These are phyloP conservation scores for Prorops nasuta DNA, from an alignment of 1,140 invertebrate genomes.

Conservation along the genomic window DNA sequence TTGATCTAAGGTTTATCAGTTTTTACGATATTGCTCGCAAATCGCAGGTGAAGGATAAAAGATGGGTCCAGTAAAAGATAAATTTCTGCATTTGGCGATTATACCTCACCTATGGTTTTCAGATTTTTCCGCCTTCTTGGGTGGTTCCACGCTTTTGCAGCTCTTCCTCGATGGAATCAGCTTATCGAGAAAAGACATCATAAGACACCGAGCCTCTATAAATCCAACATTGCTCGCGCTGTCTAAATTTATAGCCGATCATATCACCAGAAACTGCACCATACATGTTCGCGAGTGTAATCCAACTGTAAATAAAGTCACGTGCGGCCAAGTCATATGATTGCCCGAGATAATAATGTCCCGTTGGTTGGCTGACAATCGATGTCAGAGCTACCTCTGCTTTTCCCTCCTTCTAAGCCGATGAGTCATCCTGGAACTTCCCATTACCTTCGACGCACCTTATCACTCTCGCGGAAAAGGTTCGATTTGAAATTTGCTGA, in stretches of 20 bases:
- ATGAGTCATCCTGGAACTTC: too few species aligned
- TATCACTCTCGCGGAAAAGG: too few species aligned
- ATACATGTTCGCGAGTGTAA: slow-evolving; percentile 39
- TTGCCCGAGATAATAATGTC: slow-evolving; percentile 40
- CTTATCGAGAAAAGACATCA: slow-evolving; percentile 58
- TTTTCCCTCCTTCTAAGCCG: neutral
- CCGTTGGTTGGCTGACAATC: slow-evolving; percentile 35
- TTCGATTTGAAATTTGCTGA: too few species aligned
- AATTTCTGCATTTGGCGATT: too few species aligned
- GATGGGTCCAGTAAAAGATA: too few species aligned
- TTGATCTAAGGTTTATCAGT: too few species aligned
- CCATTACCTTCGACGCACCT: too few species aligned
- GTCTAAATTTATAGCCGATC: slow-evolving; percentile 38
- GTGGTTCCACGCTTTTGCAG: slow-evolving; percentile 26
- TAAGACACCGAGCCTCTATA: slow-evolving; percentile 33
- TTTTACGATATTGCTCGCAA: too few species aligned
- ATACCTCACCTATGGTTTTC: slow-evolving; percentile 6
- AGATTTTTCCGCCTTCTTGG: slow-evolving; percentile 14
- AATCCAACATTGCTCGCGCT: slow-evolving; percentile 27
- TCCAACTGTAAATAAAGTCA: slow-evolving; percentile 61
- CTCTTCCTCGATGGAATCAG: slow-evolving; percentile 45
- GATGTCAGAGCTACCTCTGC: slow-evolving; percentile 16
- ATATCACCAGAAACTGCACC: slow-evolving; percentile 44
- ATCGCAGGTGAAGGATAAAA: too few species aligned
- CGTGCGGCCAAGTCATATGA: slow-evolving; percentile 61